Evolutionary conservation across 2,888 invertebrate genomes (phyloP), one percentile per base, ranked within the genome.

Genomic region (Lordiphosa andalusiaca): DNA sequence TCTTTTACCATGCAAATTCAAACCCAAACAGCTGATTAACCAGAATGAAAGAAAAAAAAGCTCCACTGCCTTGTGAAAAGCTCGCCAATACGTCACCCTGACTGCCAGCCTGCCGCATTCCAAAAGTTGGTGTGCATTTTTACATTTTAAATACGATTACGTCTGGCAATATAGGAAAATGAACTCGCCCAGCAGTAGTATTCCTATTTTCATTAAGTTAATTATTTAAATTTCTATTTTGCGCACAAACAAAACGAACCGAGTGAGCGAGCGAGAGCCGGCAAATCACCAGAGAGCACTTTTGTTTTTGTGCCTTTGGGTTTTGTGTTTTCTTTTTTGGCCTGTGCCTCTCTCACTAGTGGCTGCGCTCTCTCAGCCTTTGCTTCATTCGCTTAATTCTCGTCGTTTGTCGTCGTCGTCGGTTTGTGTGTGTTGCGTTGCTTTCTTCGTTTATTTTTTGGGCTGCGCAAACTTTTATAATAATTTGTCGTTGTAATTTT

Each of bases 401-500:
- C 59, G 41, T 59, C 50, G 53, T 62, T 44, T 44, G 25, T 57
- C 77, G 68, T 57, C 66, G 72, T 51, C 54, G 64, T 82, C 68
- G 71, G 68, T 49, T 65, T 65, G 47, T 66, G 58, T 62, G 61
- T 69, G 69, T 63, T 69, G 63, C 64, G 70, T 69, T 67, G 73
- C 59, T 71, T 71, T 71, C 61, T 81, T 73, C 59, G 73, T 62
- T 30, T 30, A 30, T 67, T 70, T 69, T 51, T 71, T 66, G 57
- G 51, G 53, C 73, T 69, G 68, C 69, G 69, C 75, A 69, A 69
- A 63, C 51, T 68, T 66, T 44, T 44, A 30, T 44, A 44, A 53
- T 76, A 62, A 67, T 81, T 82, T 71, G 61, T 70, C 68, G 67
- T 72, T 83, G 70, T 60, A 63, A 54, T 56, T 71, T 75, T 77